Conservation (phyloP, 2,797 vertebrate genomes). For the Eulemur coronatus region DNA sequence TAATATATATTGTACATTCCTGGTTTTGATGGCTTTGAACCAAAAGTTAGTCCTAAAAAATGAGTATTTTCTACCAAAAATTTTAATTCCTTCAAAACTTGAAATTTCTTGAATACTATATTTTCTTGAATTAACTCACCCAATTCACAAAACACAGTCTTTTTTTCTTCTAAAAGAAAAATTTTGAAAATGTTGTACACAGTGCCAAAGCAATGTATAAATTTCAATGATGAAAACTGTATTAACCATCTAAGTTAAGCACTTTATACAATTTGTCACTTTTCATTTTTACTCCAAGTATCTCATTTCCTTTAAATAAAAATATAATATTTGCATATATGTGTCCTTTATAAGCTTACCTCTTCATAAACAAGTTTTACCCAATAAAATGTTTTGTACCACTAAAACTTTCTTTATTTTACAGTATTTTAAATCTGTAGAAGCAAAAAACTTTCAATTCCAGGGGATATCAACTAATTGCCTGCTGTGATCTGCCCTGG, state of each 20-base stretch:
- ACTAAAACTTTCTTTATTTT: background rate
- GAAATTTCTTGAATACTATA: background rate
- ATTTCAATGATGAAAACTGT: background rate
- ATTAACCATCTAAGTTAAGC: background rate
- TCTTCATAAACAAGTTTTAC: background rate
- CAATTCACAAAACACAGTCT: background rate
- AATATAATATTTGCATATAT: accelerated
- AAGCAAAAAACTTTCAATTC: background rate
- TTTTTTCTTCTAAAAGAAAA: background rate
- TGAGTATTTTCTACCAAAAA: background rate
- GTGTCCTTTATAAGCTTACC: background rate
- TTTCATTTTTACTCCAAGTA: background rate
- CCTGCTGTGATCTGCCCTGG: background rate
- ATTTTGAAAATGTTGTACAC: background rate
- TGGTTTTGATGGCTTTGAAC: background rate
- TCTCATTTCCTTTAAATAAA: background rate
- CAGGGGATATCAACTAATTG: constrained; percentile 2
- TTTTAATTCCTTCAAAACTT: background rate
- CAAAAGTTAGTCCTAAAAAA: background rate
- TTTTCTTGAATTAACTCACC: background rate
- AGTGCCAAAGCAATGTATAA: background rate
- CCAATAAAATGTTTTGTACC: background rate
- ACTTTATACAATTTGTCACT: background rate
- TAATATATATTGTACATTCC: background rate
- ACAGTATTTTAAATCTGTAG: background rate